Evolutionary conservation across 30 jellyfish, hydroid and myxozoan species (phyloP).

Genomic region (Pseudorhiza aurosa): DNA sequence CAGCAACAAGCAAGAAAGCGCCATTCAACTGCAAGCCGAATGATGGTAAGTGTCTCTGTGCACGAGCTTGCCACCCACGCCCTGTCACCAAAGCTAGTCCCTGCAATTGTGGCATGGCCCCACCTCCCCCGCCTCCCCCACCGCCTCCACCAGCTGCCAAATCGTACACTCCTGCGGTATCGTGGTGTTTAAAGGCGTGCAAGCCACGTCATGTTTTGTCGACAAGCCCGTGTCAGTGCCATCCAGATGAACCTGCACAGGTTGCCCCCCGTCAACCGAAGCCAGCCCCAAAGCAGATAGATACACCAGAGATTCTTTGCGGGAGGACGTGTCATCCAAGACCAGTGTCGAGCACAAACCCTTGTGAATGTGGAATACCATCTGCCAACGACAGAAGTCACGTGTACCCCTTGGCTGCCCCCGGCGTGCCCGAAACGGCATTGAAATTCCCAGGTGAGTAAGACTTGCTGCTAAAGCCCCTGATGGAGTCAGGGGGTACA

Average conservation of each 20-base stretch:
- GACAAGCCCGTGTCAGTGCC: slow-evolving; percentile 86
- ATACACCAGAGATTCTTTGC: slow-evolving; percentile 51
- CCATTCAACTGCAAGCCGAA: slow-evolving; percentile 74
- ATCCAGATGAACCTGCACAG: slow-evolving; percentile 58
- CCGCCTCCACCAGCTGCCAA: slow-evolving; percentile 42
- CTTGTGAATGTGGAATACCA: slow-evolving; percentile 74
- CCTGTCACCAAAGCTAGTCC: slow-evolving; percentile 71
- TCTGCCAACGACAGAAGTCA: slow-evolving; percentile 40
- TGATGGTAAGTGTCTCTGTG: slow-evolving; percentile 79
- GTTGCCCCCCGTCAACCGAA: slow-evolving; percentile 54
- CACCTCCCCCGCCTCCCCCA: slow-evolving; percentile 67
- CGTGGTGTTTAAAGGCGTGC: slow-evolving; percentile 91
- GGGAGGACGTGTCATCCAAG: slow-evolving; percentile 82
- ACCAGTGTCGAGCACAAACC: slow-evolving; percentile 64
- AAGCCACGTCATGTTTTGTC: slow-evolving; percentile 75
- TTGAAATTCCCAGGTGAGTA: slow-evolving; percentile 36
- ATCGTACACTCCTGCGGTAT: slow-evolving; percentile 57
- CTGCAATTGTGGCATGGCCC: slow-evolving; percentile 70
- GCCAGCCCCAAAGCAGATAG: slow-evolving; percentile 31
- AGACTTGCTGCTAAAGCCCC: no score
- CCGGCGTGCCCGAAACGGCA: slow-evolving; percentile 33
- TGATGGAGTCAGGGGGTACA: no score
- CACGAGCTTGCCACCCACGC: slow-evolving; percentile 77
- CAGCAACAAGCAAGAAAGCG: slow-evolving; percentile 16
- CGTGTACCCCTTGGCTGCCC: slow-evolving; percentile 49